Conservation (phyloP, 2,797 vertebrate species). For the Falco biarmicus region DNA sequence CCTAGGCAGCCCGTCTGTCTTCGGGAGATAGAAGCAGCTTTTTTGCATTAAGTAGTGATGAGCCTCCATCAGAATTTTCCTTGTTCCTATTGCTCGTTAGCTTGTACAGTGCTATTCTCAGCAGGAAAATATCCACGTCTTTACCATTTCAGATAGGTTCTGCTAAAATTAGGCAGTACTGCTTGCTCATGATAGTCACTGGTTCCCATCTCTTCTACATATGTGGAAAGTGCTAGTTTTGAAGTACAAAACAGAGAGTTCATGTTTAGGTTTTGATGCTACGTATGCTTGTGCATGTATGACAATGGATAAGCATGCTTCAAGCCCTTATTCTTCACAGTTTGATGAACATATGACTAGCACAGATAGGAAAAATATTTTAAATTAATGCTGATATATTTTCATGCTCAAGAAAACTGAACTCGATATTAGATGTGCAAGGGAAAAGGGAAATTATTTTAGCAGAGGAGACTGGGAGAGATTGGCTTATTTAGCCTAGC, state of each 20-base stretch:
- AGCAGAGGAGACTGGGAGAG: background rate
- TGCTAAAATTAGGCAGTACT: background rate
- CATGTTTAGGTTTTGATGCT: background rate
- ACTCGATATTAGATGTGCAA: background rate
- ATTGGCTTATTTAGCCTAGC: background rate
- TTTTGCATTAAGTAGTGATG: background rate
- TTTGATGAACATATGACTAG: background rate
- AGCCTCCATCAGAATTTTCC: background rate
- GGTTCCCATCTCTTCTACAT: background rate
- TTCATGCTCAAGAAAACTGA: background rate
- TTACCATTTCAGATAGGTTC: background rate
- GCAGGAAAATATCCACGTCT: background rate
- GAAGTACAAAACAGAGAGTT: background rate
- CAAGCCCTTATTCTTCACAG: background rate
- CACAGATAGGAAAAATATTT: background rate
- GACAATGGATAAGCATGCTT: background rate
- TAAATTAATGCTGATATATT: background rate
- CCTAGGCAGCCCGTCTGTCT: background rate
- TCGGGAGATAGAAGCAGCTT: background rate
- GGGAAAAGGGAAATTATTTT: background rate
- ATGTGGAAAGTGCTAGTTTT: background rate
- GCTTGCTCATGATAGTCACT: background rate
- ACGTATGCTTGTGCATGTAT: rapidly evolving
- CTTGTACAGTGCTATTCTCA: background rate
- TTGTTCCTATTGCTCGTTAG: background rate